These are phyloP conservation scores for Salminus brasiliensis DNA, from an alignment of 2,113 vertebrate species.

Conservation along the genomic window DNA sequence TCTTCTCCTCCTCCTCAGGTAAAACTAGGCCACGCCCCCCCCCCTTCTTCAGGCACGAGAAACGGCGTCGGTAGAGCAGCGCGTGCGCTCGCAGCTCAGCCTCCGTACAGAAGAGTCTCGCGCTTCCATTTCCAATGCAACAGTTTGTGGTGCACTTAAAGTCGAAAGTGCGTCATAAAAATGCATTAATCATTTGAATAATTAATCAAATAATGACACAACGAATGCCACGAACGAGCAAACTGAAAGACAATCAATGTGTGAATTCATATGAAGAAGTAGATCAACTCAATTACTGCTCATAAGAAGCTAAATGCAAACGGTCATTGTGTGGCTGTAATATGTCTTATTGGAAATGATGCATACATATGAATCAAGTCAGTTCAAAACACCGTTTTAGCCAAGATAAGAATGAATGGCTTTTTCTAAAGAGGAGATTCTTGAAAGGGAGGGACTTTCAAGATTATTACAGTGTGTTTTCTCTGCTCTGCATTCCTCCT, in stretches of 20 bases:
- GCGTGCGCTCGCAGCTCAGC: neutral
- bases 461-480: neutral
- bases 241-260: too few species aligned
- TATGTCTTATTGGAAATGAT: too few species aligned
- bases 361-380: too few species aligned
- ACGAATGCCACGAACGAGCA: neutral
- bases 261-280: too few species aligned
- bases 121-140: conserved; percentile 22
- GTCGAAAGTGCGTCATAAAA: neutral
- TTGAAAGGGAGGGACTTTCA: neutral
- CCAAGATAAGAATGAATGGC: too few species aligned
- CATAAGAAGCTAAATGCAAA: too few species aligned
- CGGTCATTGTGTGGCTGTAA: too few species aligned
- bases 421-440: too few species aligned
- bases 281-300: too few species aligned
- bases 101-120: neutral
- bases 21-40: conserved; percentile 72
- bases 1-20: conserved; percentile 72
- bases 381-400: too few species aligned
- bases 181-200: neutral
- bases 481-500: neutral
- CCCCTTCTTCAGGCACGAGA: conserved; percentile 2
- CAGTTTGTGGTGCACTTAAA: neutral
- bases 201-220: neutral
- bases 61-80: neutral